These are phyloP conservation scores for Leptosomus discolor DNA, from an alignment of 2,113 vertebrate genomes.

Conservation along the genomic window DNA sequence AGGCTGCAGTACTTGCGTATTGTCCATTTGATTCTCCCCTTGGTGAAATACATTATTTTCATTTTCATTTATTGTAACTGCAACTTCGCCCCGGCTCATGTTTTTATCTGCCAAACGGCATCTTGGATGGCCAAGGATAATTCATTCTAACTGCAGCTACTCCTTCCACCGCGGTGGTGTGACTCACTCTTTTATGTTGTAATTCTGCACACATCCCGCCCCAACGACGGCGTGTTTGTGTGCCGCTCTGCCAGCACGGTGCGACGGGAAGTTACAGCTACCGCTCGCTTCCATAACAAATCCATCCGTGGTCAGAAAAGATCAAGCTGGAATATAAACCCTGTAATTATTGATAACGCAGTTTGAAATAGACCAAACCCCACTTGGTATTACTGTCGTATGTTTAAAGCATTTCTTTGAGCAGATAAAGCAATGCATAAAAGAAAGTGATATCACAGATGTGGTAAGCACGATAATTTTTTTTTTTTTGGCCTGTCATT, in stretches of 20 bases:
- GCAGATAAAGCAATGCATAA: neutral
- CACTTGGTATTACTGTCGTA: neutral
- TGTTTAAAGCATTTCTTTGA: neutral
- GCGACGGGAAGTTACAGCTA: neutral
- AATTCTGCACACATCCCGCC: neutral
- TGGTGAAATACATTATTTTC: neutral
- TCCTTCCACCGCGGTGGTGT: neutral
- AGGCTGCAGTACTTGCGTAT: neutral
- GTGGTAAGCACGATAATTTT: neutral
- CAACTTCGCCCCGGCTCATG: neutral
- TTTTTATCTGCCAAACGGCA: neutral
- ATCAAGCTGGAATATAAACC: neutral
- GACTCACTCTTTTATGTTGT: neutral
- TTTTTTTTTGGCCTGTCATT: neutral
- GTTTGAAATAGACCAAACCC: neutral
- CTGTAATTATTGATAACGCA: neutral
- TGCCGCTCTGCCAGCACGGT: neutral
- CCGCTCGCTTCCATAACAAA: neutral
- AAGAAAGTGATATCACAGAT: neutral
- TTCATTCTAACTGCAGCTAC: neutral
- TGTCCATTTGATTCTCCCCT: neutral
- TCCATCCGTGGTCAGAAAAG: neutral
- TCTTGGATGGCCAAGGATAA: neutral
- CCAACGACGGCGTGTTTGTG: neutral
- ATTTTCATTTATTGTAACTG: neutral